Conservation (phyloP, 2,113 vertebrate genomes). For the Salminus brasiliensis region DNA sequence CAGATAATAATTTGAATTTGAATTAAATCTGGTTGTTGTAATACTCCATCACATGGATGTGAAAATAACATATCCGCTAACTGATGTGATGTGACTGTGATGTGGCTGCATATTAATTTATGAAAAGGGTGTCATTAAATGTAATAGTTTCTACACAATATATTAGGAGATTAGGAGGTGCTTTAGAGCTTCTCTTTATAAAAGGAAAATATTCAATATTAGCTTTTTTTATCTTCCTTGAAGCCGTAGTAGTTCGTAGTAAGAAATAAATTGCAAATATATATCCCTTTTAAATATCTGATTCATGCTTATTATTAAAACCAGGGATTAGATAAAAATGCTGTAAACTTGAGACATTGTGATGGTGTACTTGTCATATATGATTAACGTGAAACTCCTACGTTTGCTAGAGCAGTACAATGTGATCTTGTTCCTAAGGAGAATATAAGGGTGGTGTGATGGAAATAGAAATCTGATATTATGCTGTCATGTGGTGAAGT, state of each 20-base stretch:
- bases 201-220: constrained; percentile 43
- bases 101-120: constrained; percentile 7
- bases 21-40: background rate
- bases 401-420: constrained; percentile 24
- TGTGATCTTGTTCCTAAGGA: constrained; percentile 13
- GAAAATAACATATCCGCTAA: background rate
- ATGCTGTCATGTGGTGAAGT: constrained; percentile 29
- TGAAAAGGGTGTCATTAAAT: constrained; percentile 12
- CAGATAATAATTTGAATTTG: too few relatives aligned
- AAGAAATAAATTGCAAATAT: constrained; percentile 44
- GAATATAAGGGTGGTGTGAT: constrained; percentile 22
- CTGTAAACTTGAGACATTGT: constrained; percentile 42
- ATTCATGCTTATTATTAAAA: constrained; percentile 52
- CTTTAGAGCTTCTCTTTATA: constrained; percentile 25
- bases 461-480: constrained; percentile 16
- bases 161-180: constrained; percentile 41
- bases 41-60: too few relatives aligned
- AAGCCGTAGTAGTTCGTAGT: constrained; percentile 29
- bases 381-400: constrained; percentile 18
- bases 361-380: constrained; percentile 32
- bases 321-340: constrained; percentile 36
- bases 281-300: constrained; percentile 34
- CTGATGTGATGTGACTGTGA: background rate
- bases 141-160: constrained; percentile 20
- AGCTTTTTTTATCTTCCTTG: constrained; percentile 14